Evolutionary conservation across 2,113 vertebrate genomes (phyloP), one percentile per base, ranked within the genome.

Genomic region (Todiramphus chloris): DNA sequence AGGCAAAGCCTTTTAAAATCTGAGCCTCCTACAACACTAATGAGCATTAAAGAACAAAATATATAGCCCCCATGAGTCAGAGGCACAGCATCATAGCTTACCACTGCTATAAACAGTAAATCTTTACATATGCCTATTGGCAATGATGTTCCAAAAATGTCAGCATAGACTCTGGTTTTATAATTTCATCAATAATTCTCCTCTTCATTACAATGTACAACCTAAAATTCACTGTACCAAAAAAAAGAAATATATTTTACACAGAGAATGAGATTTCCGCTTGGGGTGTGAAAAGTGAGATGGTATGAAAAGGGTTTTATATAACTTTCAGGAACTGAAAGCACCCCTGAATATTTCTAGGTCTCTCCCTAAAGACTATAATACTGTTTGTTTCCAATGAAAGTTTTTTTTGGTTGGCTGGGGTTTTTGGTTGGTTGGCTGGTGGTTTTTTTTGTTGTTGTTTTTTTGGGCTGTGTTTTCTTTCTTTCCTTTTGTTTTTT

Each of bases 41-140:
- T 91, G 96, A 94, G 46, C 72, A 93, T 87, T 94, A 87, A 88
- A 94, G 80, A 80, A 74, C 33, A 77, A 76, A 95, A 96, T 82
- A 69, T 90, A 92, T 77, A 83, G 67, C 46, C 96, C 86, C 75
- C 78, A 60, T 78, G 95, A 95, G 83, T 62, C 53, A 4, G 55
- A 97, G 77, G 58, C 72, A 91, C 41, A 93, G 78, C 75, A 80
- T 87, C 85, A 93, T 84, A 84, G 35, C 74, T 96, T 89, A 58
- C 37, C 72, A 81, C 44, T 83, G 87, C 81, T 93, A 91, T 97
- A 97, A 95, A 89, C 92, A 96, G 90, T 96, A 97, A 96, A 97
- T 92, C 93, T 95, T 95, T 97, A 84, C 63, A 70, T 44, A 85
- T 78, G 59, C 80, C 82, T 94, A 33, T 86, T 96, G 89, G 81